Base-by-base conservation (phyloP, 2,888 invertebrate genomes). In the Caenorhabditis sp. region DNA sequence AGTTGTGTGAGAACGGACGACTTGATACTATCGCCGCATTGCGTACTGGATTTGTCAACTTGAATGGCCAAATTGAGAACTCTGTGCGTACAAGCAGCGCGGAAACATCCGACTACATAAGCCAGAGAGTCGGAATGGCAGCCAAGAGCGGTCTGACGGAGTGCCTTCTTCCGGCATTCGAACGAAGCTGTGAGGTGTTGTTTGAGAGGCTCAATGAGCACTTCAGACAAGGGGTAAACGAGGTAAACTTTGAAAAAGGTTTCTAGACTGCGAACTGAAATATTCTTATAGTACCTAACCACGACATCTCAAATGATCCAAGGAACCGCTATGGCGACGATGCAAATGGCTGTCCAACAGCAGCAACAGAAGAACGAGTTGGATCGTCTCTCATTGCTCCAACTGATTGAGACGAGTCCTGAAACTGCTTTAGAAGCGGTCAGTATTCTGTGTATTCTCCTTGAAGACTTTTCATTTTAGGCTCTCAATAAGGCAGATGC, bases 401-500 rank as follows among this genome's bases (percentile, higher is more conserved):
- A 71, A 22, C 6, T 74, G 26, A 55, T 74, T 32, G 64, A 68
- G 15, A 74, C 65, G 0, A 37, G 67, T 22, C 81, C 81, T 22
- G 81, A 76, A 32, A 53, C 40, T 0, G 81, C 81, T 13, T 35
- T 81, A 13, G 81, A 81, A 22, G 61, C 71, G n/a, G 64, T 40
- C 2, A 18, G 55, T 56, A n/a, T n/a, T n/a, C n/a, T n/a, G n/a
- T n/a, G n/a, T n/a, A n/a, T n/a, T n/a, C n/a, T n/a, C n/a, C n/a
- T n/a, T n/a, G n/a, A n/a, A n/a, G 18, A 47, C 9, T 47, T 9
- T 18, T 20, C 18, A 18, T 2, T 94, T 86, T 78, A 96, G 93
- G 97, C 98, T 13, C 93, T 98, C 82, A 94, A 94, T 71, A 97
- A 96, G 15, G 95, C 96, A 40, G 97, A 98, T 93, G 94, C 97